Percentiles rank a stretch among this genome's conserved stretches.
Conservation (phyloP, 1,140 invertebrate genomes). For the Kradibia gibbosae region DNA sequence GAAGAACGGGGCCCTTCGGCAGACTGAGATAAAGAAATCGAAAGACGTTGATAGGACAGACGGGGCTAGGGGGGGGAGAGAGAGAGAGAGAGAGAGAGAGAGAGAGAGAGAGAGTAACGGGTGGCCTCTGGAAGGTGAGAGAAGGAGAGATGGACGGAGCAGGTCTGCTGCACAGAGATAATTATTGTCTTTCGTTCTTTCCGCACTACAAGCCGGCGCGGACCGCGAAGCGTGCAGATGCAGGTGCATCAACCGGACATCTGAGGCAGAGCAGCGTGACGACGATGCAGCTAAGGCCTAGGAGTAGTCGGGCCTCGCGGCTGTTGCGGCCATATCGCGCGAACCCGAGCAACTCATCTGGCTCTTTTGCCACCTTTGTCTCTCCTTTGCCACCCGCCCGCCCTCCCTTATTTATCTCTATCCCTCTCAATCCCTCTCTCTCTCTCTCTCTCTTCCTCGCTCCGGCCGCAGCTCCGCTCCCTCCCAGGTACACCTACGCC, state of each 20-base stretch:
- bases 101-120: background rate
- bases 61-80: too few relatives aligned
- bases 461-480: too few relatives aligned
- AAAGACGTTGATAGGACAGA: background rate
- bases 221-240: constrained; percentile 58
- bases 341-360: background rate
- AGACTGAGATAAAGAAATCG: background rate
- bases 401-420: background rate
- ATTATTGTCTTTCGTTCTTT: constrained; percentile 54
- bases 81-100: background rate
- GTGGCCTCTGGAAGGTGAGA: too few relatives aligned
- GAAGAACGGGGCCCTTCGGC: background rate
- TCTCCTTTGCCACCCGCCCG: background rate
- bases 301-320: background rate
- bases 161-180: constrained; percentile 18
- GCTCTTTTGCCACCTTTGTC: constrained; percentile 3
- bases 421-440: too few relatives aligned
- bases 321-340: background rate
- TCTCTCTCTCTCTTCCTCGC: background rate
- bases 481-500: too few relatives aligned
- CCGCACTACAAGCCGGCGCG: constrained; percentile 50
- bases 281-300: constrained; percentile 22
- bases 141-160: background rate
- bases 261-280: constrained; percentile 65
- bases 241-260: constrained; percentile 71